These are phyloP conservation scores for Dasyornis broadbenti DNA, from an alignment of 2,113 vertebrate species.

Conservation along the genomic window DNA sequence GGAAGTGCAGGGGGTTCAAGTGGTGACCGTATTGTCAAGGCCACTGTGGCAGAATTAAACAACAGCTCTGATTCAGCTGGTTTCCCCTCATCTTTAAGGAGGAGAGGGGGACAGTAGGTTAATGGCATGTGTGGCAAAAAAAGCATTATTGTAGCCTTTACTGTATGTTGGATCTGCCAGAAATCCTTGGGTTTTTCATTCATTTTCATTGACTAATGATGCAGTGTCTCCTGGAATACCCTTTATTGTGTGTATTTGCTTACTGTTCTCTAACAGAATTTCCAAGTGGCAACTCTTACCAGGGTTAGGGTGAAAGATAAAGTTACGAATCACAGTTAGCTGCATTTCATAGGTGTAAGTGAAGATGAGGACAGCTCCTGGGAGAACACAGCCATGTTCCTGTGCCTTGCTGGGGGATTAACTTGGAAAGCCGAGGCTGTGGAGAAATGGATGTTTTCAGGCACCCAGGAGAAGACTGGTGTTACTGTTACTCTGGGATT, in stretches of 20 bases:
- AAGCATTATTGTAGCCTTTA: background rate
- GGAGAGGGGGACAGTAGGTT: background rate
- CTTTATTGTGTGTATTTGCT: background rate
- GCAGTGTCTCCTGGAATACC: background rate
- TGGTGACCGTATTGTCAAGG: background rate
- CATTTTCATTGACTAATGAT: background rate
- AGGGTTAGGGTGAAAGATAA: background rate
- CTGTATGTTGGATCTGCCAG: background rate
- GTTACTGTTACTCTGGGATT: background rate
- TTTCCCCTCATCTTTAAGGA: background rate
- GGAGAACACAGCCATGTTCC: background rate
- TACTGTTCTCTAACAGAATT: background rate
- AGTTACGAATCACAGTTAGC: background rate
- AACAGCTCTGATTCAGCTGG: background rate
- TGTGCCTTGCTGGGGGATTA: background rate
- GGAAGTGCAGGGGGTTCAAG: constrained; percentile 12
- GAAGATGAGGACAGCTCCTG: background rate
- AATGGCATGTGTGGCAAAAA: background rate
- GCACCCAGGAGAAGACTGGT: background rate
- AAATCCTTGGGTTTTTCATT: background rate
- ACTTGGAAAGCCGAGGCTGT: background rate
- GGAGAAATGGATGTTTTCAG: background rate
- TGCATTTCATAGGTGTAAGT: background rate
- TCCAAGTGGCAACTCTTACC: background rate
- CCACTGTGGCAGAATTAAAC: background rate